phyloP scores from a whole-genome alignment of 1,140 invertebrate genomes.

The Cephus cinctus region DNA sequence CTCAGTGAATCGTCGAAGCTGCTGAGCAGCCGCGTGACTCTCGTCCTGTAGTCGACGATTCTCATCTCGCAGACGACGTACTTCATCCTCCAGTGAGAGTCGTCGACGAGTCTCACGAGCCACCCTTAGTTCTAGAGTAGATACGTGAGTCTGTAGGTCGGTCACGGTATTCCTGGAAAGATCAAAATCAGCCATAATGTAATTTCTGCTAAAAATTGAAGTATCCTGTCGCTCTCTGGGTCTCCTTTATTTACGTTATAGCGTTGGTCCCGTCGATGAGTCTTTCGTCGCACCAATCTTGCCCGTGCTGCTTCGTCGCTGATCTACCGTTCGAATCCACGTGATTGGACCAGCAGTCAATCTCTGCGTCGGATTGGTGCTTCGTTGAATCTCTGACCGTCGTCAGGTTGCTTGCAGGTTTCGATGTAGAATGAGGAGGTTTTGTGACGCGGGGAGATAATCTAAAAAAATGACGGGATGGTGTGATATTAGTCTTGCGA shows the following conservation, averaged over 20 bases:
- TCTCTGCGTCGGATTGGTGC: slow-evolving; percentile 34
- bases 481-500: too few relatives aligned
- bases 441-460: slow-evolving; percentile 56
- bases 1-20: slow-evolving; percentile 86
- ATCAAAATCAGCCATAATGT: background rate
- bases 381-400: slow-evolving; percentile 41
- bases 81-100: slow-evolving; percentile 68
- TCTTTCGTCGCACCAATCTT: slow-evolving; percentile 45
- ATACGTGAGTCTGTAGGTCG: slow-evolving; percentile 64
- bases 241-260: slow-evolving; percentile 41
- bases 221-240: too few relatives aligned
- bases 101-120: slow-evolving; percentile 63
- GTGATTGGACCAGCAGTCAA: slow-evolving; percentile 41
- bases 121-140: slow-evolving; percentile 65
- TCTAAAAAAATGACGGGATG: too few relatives aligned
- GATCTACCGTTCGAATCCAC: slow-evolving; percentile 34
- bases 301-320: slow-evolving; percentile 32
- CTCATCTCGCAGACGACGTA: slow-evolving; percentile 76
- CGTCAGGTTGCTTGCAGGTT: slow-evolving; percentile 32
- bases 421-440: slow-evolving; percentile 42
- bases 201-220: slow-evolving; percentile 7
- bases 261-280: slow-evolving; percentile 32
- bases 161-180: slow-evolving; percentile 48
- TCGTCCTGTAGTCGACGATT: slow-evolving; percentile 86
- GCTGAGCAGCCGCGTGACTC: slow-evolving; percentile 83